These are phyloP conservation scores for Sebastolobus altivelis DNA, from an alignment of 2,797 vertebrate species.

Conservation along the genomic window DNA sequence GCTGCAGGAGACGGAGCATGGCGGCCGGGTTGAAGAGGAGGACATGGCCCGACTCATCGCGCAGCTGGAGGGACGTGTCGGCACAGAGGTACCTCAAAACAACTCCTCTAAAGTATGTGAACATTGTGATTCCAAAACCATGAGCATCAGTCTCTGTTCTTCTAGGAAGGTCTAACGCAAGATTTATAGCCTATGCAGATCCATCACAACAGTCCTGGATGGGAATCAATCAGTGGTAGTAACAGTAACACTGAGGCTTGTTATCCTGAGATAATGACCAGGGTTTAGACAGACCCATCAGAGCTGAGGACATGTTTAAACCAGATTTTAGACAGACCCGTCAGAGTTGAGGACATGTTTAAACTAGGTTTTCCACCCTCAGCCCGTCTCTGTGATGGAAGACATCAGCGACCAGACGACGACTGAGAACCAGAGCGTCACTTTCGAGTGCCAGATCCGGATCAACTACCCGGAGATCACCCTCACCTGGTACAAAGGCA, in stretches of 20 bases:
- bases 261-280: too few relatives aligned
- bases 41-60: constrained; percentile 92
- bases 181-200: too few relatives aligned
- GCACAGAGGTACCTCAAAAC: constrained; percentile 87
- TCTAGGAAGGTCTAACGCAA: too few relatives aligned
- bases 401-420: constrained; percentile 92
- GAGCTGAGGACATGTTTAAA: too few relatives aligned
- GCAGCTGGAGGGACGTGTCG: constrained; percentile 79
- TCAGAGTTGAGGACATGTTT: too few relatives aligned
- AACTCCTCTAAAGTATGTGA: too few relatives aligned
- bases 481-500: constrained; percentile 97
- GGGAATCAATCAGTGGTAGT: too few relatives aligned
- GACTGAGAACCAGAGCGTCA: constrained; percentile 87
- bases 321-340: too few relatives aligned
- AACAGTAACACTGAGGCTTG: too few relatives aligned
- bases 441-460: constrained; percentile 93
- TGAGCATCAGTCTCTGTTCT: too few relatives aligned
- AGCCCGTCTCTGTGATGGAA: constrained; percentile 93
- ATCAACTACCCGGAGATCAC: constrained; percentile 98
- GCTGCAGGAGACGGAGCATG: constrained; percentile 89
- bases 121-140: constrained; percentile 6
- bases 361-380: constrained; percentile 50
- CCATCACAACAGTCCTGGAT: too few relatives aligned
- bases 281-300: too few relatives aligned
- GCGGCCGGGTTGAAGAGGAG: constrained; percentile 88